Conservation (phyloP, 2,888 invertebrate genomes). For the Neoascia interrupta region DNA sequence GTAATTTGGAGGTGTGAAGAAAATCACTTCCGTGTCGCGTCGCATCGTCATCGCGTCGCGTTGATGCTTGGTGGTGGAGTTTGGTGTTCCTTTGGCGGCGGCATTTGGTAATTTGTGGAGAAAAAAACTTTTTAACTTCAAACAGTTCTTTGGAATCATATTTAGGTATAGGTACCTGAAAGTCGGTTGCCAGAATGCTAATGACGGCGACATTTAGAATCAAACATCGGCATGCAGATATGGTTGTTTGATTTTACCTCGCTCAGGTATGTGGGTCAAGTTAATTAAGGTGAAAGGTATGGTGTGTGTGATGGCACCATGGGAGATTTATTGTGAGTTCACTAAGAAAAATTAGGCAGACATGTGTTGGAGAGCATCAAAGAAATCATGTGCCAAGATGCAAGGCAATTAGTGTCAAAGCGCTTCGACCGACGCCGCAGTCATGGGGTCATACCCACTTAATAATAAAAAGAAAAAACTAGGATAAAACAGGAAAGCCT, state of each 20-base stretch:
- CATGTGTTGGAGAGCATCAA: too few species aligned
- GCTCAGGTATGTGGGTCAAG: constrained; percentile 33
- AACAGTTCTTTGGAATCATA: constrained; percentile 27
- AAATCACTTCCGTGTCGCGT: constrained; percentile 64
- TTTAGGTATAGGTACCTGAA: too few species aligned
- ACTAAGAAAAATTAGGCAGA: too few species aligned
- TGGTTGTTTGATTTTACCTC: constrained; percentile 17
- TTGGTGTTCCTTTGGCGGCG: constrained; percentile 18
- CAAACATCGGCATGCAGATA: constrained; percentile 32
- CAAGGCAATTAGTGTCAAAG: too few species aligned
- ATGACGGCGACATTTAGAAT: constrained; percentile 47
- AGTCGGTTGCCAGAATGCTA: constrained; percentile 33
- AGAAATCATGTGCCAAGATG: too few species aligned
- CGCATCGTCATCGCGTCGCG: background rate
- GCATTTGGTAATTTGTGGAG: constrained; percentile 43
- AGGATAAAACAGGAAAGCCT: too few species aligned
- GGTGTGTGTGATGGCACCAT: background rate
- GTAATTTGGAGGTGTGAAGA: constrained; percentile 64
- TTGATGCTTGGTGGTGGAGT: constrained; percentile 16
- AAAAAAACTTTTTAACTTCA: too few species aligned
- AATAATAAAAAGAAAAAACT: too few species aligned
- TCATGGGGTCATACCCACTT: too few species aligned
- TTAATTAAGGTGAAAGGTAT: constrained; percentile 43
- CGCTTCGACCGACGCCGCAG: too few species aligned
- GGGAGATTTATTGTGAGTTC: constrained; percentile 14